phyloP scores from a whole-genome alignment of 1,140 invertebrate species.

The Drosophila asahinai region DNA sequence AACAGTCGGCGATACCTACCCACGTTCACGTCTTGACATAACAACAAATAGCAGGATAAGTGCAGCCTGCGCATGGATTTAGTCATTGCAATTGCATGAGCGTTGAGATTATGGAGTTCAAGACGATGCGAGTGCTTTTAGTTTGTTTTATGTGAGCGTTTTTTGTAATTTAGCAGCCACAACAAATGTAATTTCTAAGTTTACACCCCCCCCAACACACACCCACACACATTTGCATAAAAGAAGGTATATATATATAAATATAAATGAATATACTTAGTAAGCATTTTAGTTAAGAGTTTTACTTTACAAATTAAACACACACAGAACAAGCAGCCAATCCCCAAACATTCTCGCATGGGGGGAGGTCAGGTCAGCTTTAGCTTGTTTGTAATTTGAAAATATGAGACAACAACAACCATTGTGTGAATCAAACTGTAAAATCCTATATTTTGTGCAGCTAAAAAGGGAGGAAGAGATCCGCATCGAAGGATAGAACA shows the following conservation, averaged over 20 bases:
- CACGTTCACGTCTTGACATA: constrained; percentile 71
- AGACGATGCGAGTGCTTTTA: constrained; percentile 70
- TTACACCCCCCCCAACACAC: constrained; percentile 19
- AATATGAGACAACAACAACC: constrained; percentile 11
- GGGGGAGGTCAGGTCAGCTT: constrained; percentile 41
- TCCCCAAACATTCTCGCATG: constrained; percentile 43
- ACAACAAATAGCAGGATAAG: constrained; percentile 51
- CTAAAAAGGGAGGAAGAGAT: constrained; percentile 19
- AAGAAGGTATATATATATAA: constrained; percentile 68
- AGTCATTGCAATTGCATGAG: constrained; percentile 66
- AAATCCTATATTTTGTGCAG: constrained; percentile 77
- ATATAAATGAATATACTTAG: constrained; percentile 79
- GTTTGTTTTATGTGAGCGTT: constrained; percentile 67
- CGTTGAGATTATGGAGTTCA: constrained; percentile 76
- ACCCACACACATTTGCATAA: constrained; percentile 64
- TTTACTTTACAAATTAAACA: constrained; percentile 76
- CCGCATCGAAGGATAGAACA: constrained; percentile 39
- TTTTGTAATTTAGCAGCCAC: constrained; percentile 55
- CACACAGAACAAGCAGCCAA: constrained; percentile 34
- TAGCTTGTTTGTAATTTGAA: constrained; percentile 70
- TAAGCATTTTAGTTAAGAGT: constrained; percentile 81
- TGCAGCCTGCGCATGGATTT: constrained; percentile 59
- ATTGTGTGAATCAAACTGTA: constrained; percentile 49
- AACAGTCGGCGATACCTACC: constrained; percentile 74
- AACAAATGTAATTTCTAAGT: constrained; percentile 60